These are phyloP conservation scores for Melanogrammus aeglefinus DNA, from an alignment of 2,797 vertebrate species.

Conservation along the genomic window DNA sequence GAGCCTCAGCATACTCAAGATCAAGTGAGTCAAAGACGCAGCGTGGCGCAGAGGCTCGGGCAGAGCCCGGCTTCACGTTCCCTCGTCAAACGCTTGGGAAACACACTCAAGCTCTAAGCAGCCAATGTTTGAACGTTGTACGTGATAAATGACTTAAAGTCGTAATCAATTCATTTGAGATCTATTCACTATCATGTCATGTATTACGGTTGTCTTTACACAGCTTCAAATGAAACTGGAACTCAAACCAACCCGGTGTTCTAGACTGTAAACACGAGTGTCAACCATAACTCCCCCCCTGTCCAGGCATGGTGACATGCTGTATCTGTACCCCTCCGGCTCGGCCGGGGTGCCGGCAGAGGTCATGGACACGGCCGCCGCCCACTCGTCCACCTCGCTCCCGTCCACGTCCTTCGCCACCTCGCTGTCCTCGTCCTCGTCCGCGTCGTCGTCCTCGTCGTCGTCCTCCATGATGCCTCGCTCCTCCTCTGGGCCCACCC, in stretches of 20 bases:
- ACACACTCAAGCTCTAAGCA: background rate
- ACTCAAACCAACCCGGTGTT: background rate
- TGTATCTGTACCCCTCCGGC: slow-evolving; percentile 87
- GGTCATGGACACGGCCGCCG: slow-evolving; percentile 86
- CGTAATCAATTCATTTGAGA: background rate
- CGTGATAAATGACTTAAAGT: background rate
- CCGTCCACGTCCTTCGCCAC: slow-evolving; percentile 55
- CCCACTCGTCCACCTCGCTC: slow-evolving; percentile 67
- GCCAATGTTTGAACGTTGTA: background rate
- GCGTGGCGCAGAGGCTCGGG: too few relatives aligned
- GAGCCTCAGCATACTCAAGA: slow-evolving; percentile 89
- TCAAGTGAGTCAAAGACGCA: slow-evolving; percentile 82
- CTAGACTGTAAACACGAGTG: too few relatives aligned
- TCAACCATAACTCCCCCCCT: background rate
- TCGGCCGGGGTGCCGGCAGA: slow-evolving; percentile 83
- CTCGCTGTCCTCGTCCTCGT: slow-evolving; percentile 62
- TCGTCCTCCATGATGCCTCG: slow-evolving; percentile 68
- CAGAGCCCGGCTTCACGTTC: background rate
- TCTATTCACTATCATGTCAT: background rate
- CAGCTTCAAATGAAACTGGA: background rate
- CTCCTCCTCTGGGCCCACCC: slow-evolving; percentile 71
- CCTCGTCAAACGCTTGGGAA: background rate
- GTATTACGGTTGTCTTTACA: too few relatives aligned
- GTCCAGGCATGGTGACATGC: slow-evolving; percentile 91
- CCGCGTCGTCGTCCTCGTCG: slow-evolving; percentile 54